Base-by-base conservation (phyloP, 2,888 invertebrate species). In the Zele albiditarsus region DNA sequence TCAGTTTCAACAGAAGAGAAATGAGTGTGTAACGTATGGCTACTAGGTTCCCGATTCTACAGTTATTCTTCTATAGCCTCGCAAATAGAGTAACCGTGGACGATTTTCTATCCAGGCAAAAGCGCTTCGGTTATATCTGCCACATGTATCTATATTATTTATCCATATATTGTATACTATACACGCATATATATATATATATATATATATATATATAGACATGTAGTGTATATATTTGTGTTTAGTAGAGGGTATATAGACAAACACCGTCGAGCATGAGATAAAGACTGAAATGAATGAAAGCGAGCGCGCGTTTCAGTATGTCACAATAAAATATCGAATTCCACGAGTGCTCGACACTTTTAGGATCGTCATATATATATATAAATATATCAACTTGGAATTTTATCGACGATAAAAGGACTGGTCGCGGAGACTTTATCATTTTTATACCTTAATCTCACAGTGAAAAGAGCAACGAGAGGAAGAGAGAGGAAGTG, bases 391-490 rank as follows among this genome's bases (percentile, higher is more conserved):
- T 75, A 78, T 75, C 76, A 80, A 79, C 80, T 81, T 75, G 78
- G 78, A 82, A 82, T 83, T 80, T 80, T 79, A 80, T 80, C 76
- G 80, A 62, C 79, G 78, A 80, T 80, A 80, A 78, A 79, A 75
- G 66, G 75, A 75, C 72, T 67, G 73, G 77, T 53, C 62, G 58
- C 60, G 75, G 71, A 82, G 81, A 82, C 81, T 82, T 79, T 79
- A 80, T 80, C 77, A 80, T 80, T 78, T 77, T 79, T 79, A 78
- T 78, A 75, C 78, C 70, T 72, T 78, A 81, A 82, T 82, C 79
- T 81, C 65, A 67, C 63, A 65, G 70, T 69, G 74, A 70, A 72
- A 66, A 72, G 68, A 68, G 53, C 33, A 23, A 46, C 68, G 68
- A 63, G 68, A 38, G 72, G 70, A 53, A 46, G 25, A 57, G 73